Evolutionary conservation across 2,113 vertebrate species (phyloP).

Genomic region (Mus musculus): GRCm39 chrX:14142001-14142500

Average conservation of each 20-base stretch:
- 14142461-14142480: neutral
- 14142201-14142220: neutral
- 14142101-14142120: conserved; percentile 40
- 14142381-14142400: conserved; percentile 31
- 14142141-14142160: conserved; percentile 17
- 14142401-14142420: neutral
- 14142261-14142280: neutral
- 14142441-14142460: conserved; percentile 3
- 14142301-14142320: conserved; percentile 21
- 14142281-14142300: conserved; percentile 30
- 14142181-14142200: neutral
- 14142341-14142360: neutral
- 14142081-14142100: conserved; percentile 44
- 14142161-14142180: conserved; percentile 48
- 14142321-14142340: neutral
- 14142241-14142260: conserved; percentile 45
- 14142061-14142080: conserved; percentile 53
- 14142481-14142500: conserved; percentile 2
- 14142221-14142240: conserved; percentile 26
- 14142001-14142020: conserved; percentile 53
- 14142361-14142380: neutral
- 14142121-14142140: conserved; percentile 48
- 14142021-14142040: conserved; percentile 48
- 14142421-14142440: neutral
- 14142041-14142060: conserved; percentile 4